Evolutionary conservation across 2,888 invertebrate species (phyloP), one percentile per base, ranked within the genome.

Genomic region (Mythimna impura): DNA sequence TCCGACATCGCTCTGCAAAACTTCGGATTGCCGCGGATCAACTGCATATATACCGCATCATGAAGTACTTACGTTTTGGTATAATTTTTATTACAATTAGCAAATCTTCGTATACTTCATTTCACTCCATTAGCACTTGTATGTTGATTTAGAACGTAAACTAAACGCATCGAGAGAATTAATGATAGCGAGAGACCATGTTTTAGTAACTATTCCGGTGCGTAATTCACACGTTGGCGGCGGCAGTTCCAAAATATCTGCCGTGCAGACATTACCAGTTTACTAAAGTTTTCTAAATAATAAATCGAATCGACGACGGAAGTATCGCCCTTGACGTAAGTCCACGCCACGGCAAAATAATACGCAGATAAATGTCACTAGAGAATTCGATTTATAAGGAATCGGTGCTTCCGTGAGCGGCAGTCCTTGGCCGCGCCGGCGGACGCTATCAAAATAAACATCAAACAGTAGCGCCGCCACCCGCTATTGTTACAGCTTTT

Each of bases 241-340:
- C 86, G 88, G 87, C 85, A 86, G 87, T 93, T 94, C 90, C 89
- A 91, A 94, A 95, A 95, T 95, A 95, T 92, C 91, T 91, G 89
- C 84, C 88, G 78, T 81, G 78, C 89, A 91, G 92, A 91, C 91
- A 92, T 81, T 88, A 88, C 86, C 83, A 82, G 88, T 89, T 90
- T 87, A 87, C 90, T 85, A 87, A 91, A 93, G 90, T 92, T 93
- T 94, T 91, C 92, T 87, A 91, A 93, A 94, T 94, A 94, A 93
- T 91, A 93, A 92, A 94, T 93, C 89, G 82, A 76, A 60, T 73
- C 77, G 91, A 89, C 89, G 93, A 93, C 92, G 91, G 93, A 94
- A 92, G 90, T 91, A 90, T 90, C 76, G 90, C 89, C 89, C 90
- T 91, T 93, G 93, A 90, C 91, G 92, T 86, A 88, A 90, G 80